Evolutionary conservation across 1,140 invertebrate genomes (phyloP), one percentile per base, ranked within the genome.

Genomic region (Eubasilissa regina): DNA sequence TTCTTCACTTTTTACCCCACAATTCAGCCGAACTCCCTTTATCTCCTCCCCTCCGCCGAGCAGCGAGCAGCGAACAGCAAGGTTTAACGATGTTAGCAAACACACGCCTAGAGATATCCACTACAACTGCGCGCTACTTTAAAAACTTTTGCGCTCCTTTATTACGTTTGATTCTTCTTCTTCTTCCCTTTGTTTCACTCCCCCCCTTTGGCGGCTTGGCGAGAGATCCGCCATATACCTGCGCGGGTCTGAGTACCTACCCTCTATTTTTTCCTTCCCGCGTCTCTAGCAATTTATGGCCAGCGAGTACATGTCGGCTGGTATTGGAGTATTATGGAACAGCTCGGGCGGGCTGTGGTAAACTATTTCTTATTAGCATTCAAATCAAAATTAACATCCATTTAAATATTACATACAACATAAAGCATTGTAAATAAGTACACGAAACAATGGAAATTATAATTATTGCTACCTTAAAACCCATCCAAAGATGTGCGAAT

Each of bases 61-160:
- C 56, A 73, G 70, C n/a, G 25, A 35, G 25, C 25, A 35, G 25
- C 25, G 1, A 35, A 6, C 25, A 35, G 53, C 70, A 74, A 74
- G 74, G 21, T 66, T 56, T 73, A 78, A 78, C 77, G 77, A 78
- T 68, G 77, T 78, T 78, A 78, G 77, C 15, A 73, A 60, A 56
- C 68, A 78, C 68, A 60, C 77, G 76, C 76, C 64, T 77, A 77
- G 43, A 43, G 35, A 74, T 74, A 66, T 47, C 78, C 66, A 56
- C 47, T 75, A 56, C 47, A 48, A 45, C 58, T 35, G 53, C 64
- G 72, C 44, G 64, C 73, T 77, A 80, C 79, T 76, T 80, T 76
- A 76, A 80, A 80, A 80, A 80, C 79, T 80, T 77, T 80, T 77
- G 79, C 66, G 79, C 51, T 80, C 73, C 79, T 72, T 80, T 80